These are phyloP conservation scores for Dryobotodes eremita DNA, from an alignment of 2,888 invertebrate species.

Conservation along the genomic window DNA sequence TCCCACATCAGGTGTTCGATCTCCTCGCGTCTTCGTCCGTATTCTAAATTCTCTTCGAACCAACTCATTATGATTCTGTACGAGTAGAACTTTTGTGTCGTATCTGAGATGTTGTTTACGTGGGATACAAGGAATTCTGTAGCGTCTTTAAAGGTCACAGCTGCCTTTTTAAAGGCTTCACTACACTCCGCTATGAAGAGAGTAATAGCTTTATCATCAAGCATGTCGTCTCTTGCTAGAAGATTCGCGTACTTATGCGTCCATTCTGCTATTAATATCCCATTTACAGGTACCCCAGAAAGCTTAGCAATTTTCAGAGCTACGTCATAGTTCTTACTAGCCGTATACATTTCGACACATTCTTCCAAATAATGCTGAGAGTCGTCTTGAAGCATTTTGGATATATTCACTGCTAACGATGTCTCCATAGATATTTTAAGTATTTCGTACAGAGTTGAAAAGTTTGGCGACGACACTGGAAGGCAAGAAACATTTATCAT, in stretches of 20 bases:
- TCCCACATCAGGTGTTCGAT: conserved; percentile 89
- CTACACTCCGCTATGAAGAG: conserved; percentile 92
- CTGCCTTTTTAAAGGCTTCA: conserved; percentile 90
- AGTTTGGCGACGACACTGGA: conserved; percentile 86
- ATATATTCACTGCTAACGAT: conserved; percentile 89
- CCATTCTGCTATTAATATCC: conserved; percentile 91
- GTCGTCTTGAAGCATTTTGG: conserved; percentile 84
- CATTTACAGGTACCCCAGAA: conserved; percentile 86
- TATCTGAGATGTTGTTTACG: conserved; percentile 86
- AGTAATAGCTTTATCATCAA: conserved; percentile 83
- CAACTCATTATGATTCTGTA: conserved; percentile 87
- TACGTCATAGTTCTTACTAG: conserved; percentile 88
- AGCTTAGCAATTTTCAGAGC: conserved; percentile 91
- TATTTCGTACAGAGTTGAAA: conserved; percentile 84
- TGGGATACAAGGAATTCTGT: conserved; percentile 92
- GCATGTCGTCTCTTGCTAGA: conserved; percentile 74
- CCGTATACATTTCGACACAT: conserved; percentile 90
- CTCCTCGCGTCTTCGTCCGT: conserved; percentile 82
- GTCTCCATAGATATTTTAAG: conserved; percentile 91
- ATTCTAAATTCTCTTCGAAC: conserved; percentile 86
- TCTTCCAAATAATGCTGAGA: conserved; percentile 87
- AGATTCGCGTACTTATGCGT: conserved; percentile 86
- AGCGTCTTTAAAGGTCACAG: conserved; percentile 91
- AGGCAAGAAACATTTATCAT: conserved; percentile 11
- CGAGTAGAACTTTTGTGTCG: conserved; percentile 88